Percentiles rank a stretch among this genome's conserved stretches.
Evolutionary conservation across 2,113 vertebrate species (phyloP).

Genomic region (Dicrurus megarhynchus): DNA sequence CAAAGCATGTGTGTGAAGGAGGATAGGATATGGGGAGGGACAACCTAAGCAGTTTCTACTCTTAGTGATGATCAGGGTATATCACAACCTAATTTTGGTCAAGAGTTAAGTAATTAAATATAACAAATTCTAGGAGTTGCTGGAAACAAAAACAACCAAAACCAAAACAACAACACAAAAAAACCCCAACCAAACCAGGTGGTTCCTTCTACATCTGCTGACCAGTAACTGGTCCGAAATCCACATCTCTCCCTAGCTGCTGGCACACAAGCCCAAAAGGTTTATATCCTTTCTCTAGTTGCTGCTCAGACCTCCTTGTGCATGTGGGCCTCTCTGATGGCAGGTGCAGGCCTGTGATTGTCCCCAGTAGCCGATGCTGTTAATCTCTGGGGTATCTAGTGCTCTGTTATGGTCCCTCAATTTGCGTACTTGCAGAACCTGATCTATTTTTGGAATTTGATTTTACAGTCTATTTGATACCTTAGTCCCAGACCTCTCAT

Average conservation of each 20-base stretch:
- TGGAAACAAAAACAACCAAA: background rate
- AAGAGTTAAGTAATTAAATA: background rate
- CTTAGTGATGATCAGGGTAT: background rate
- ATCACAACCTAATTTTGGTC: background rate
- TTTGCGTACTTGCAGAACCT: background rate
- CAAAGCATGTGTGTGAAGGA: fast-evolving
- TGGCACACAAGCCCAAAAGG: background rate
- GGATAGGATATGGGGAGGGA: no score
- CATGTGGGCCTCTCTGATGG: background rate
- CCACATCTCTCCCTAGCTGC: background rate
- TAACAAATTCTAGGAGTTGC: background rate
- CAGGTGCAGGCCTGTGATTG: background rate
- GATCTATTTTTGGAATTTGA: background rate
- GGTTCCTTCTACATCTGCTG: background rate
- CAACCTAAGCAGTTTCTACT: background rate
- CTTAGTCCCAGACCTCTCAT: background rate
- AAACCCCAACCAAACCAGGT: no score
- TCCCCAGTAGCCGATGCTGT: background rate
- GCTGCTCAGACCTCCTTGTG: background rate
- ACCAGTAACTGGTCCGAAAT: background rate
- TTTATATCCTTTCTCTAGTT: background rate
- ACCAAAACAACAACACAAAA: background rate
- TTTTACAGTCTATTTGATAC: background rate
- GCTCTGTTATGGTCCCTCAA: background rate
- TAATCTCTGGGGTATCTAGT: background rate